phyloP scores from a whole-genome alignment of 1,140 invertebrate genomes.

The Zaprionus kolodkinae region DNA sequence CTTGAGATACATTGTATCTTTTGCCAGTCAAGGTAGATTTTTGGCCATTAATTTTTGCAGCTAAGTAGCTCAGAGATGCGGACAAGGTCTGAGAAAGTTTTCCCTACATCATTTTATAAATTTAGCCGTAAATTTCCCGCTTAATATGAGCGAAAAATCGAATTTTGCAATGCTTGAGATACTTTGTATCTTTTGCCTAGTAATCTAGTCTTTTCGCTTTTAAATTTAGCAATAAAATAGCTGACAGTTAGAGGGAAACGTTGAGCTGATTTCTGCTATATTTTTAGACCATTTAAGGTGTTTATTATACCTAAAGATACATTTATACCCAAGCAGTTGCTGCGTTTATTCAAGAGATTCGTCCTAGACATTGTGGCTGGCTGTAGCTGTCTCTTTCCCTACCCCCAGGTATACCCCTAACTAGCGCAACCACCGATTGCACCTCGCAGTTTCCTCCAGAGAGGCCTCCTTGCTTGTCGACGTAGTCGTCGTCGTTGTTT shows the following conservation, averaged over 20 bases:
- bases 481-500: slow-evolving; percentile 59
- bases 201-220: background rate
- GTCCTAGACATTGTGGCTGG: slow-evolving; percentile 6
- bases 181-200: too few species aligned
- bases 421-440: slow-evolving; percentile 19
- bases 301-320: background rate
- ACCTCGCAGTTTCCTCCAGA: slow-evolving; percentile 29
- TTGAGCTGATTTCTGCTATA: background rate
- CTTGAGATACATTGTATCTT: slow-evolving; percentile 5
- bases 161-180: too few species aligned
- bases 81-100: background rate
- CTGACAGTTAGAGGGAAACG: too few species aligned
- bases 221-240: background rate
- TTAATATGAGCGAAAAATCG: too few species aligned
- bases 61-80: background rate
- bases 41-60: background rate
- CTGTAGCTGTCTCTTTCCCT: background rate
- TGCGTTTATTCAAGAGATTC: slow-evolving; percentile 12
- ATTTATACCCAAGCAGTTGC: background rate
- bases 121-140: too few species aligned
- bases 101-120: background rate
- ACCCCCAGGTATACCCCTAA: slow-evolving; percentile 4
- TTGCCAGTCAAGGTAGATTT: background rate
- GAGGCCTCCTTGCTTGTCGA: slow-evolving; percentile 19
- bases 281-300: background rate